Evolutionary conservation across 2,888 invertebrate genomes (phyloP).

Genomic region (Cenopis cana): DNA sequence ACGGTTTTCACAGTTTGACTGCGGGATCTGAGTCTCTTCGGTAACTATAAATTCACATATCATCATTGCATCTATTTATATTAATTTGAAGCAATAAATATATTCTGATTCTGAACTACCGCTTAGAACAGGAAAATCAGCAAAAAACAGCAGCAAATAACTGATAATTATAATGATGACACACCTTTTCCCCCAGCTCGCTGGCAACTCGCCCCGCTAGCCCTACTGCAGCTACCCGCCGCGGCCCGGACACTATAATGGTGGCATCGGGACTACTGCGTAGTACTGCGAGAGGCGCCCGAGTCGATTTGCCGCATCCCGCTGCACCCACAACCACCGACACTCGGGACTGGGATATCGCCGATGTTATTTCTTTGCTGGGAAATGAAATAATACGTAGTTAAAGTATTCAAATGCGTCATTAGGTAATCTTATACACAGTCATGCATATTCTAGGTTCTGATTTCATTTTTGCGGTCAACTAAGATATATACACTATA

Average conservation of each 20-base stretch:
- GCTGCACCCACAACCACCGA: constrained; percentile 88
- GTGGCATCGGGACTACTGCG: constrained; percentile 75
- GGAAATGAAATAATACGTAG: neutral
- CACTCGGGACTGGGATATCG: constrained; percentile 80
- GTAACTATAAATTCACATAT: too few species aligned
- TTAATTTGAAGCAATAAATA: too few species aligned
- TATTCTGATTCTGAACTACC: too few species aligned
- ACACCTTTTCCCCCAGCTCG: constrained; percentile 86
- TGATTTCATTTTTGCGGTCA: too few species aligned
- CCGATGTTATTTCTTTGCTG: constrained; percentile 78
- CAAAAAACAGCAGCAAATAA: too few species aligned
- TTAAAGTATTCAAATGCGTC: too few species aligned
- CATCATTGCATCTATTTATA: too few species aligned
- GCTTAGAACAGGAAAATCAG: neutral
- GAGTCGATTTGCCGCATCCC: constrained; percentile 90
- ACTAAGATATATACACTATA: too few species aligned
- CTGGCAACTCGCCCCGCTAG: constrained; percentile 87
- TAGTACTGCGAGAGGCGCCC: constrained; percentile 86
- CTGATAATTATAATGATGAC: neutral
- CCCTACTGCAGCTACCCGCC: constrained; percentile 88
- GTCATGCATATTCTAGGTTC: too few species aligned
- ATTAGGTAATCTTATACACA: too few species aligned
- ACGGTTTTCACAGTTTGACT: too few species aligned
- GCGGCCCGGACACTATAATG: constrained; percentile 88
- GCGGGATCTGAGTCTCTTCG: too few species aligned